Base-by-base conservation (phyloP, 2,797 vertebrate genomes). In the Podargus strigoides region DNA sequence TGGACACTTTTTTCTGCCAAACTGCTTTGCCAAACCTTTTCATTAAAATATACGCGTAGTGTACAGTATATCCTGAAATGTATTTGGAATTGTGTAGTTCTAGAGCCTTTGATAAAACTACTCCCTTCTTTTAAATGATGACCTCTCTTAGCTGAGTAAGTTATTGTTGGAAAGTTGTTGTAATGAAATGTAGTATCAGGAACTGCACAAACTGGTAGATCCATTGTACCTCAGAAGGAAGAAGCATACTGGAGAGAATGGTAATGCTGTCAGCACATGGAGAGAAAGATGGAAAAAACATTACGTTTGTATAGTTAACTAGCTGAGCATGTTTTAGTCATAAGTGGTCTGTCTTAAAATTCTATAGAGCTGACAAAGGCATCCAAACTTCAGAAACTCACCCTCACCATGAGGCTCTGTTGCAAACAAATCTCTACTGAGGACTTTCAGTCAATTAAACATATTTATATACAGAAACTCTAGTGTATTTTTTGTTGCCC, bases 261-360 rank as follows among this genome's bases (percentile, higher is more conserved):
- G 80, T 94, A 88, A 94, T 94, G 94, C 91, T 96, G 95, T 97
- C 95, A 96, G 67, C 92, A 93, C 91, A 19, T 64, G 59, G 67
- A 82, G 73, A 63, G 80, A 79, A 62, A 41, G 87, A 90, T 94
- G 95, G 96, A 95, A 96, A 96, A 96, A 94, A n/a, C 89, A 95
- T 97, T 94, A 90, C 3, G 0, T 85, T 85, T 77, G 63, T 84
- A 26, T 19, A 86, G 69, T 89, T 95, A 95, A 91, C 89, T 94
- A 73, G 87, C 83, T 86, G 85, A 95, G 78, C 9, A 10, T 91
- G 92, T 81, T 97, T 89, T 67, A 96, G 73, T 92, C 77, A 63
- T 84, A 86, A 77, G 63, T 94, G 66, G 1, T 88, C 76, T 96
- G 63, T 73, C 89, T 70, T 93, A 79, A 88, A 93, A 59, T 67